Evolutionary conservation across 2,113 vertebrate genomes (phyloP), one percentile per base, ranked within the genome.

Genomic region (Pteruthius melanotis): DNA sequence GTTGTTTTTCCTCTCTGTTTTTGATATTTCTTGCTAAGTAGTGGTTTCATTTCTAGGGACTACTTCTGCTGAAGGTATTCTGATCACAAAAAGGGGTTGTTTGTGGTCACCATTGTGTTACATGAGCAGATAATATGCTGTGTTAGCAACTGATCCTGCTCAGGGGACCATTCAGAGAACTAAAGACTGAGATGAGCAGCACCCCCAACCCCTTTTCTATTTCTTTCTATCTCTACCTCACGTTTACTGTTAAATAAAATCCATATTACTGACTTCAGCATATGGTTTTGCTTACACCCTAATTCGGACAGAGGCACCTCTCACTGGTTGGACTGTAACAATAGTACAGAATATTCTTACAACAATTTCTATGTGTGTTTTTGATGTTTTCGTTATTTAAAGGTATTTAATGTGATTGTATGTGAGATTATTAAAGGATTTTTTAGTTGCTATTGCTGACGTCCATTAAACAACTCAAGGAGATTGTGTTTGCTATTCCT

Each of bases 211-310:
- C 5, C 33, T 86, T 59, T 52, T 52, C 14, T 42, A 26, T 52
- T 8, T 59, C 20, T 66, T 76, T 76, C 9, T 35, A 26, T 42
- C 14, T 77, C 18, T 60, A 14, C 5, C 27, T 77, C 31, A 60
- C 1, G 18, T 27, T 77, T 59, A 33, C 33, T 52, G 53, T 33
- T 77, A 52, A 68, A 37, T 50, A 44, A 77, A 60, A 60, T 26
- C 53, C 17, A 18, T 59, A 37, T 52, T 50, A 31, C 15, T 70
- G 44, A 50, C 24, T 70, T 42, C 30, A 60, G 19, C 35, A 15
- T 11, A 18, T 2, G 2, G 20, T 77, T 76, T 37, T 0, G 0
- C 14, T 44, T 77, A 14, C 18, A 44, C 9, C 4, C 18, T 37
- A 22, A 37, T 60, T 59, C 0, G 0, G 15, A 11, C 44, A 59